Conservation (phyloP, 2,797 vertebrate species). For the Mionectes olivaceus region DNA sequence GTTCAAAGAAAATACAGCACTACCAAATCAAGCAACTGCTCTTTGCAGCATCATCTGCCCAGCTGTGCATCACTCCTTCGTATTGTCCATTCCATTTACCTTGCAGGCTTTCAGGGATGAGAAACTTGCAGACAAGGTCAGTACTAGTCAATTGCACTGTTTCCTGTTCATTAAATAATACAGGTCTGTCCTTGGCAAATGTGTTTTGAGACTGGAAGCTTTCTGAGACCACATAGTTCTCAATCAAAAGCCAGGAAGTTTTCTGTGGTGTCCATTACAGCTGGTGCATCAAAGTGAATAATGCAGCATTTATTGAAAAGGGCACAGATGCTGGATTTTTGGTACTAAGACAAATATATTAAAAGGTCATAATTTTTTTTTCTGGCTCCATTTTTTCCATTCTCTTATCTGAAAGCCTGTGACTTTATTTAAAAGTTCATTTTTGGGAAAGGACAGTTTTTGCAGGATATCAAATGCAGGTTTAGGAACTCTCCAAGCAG, state of each 20-base stretch:
- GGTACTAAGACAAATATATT: neutral
- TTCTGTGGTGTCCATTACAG: neutral
- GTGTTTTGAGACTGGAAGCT: neutral
- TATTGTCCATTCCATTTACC: neutral
- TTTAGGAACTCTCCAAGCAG: neutral
- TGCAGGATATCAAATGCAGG: neutral
- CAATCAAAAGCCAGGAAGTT: neutral
- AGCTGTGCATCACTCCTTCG: neutral
- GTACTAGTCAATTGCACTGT: neutral
- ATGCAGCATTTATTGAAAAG: neutral
- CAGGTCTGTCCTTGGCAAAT: neutral
- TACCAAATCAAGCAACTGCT: neutral
- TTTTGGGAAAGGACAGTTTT: neutral
- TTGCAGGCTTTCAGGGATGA: neutral
- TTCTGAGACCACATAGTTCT: neutral
- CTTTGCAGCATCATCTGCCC: neutral
- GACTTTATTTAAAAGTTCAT: neutral
- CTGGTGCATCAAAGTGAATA: neutral
- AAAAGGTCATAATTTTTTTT: neutral
- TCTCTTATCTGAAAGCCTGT: neutral
- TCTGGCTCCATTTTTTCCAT: neutral
- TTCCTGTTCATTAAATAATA: conserved; percentile 1
- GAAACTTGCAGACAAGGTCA: neutral
- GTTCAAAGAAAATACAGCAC: neutral
- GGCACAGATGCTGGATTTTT: neutral